phyloP scores from a whole-genome alignment of 2,797 vertebrate species.

The Dromococcyx pavoninus region DNA sequence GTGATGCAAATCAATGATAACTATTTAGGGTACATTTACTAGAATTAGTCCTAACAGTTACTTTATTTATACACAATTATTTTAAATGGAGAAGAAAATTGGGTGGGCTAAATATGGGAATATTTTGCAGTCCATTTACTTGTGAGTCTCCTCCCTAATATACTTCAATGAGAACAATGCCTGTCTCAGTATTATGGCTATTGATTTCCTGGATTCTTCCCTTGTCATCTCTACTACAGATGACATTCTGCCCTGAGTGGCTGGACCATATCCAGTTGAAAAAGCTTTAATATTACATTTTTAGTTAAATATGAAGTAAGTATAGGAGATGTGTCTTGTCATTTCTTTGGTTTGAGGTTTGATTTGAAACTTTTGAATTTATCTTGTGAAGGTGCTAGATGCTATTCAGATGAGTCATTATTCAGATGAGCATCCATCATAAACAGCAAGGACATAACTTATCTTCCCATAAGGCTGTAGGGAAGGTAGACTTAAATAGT shows the following conservation, averaged over 20 bases:
- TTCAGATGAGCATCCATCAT: neutral
- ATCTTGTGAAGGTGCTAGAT: neutral
- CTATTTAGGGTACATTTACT: conserved; percentile 57
- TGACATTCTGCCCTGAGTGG: neutral
- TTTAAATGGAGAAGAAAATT: conserved; percentile 63
- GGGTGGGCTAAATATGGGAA: conserved; percentile 48
- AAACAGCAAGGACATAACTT: neutral
- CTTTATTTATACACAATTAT: conserved; percentile 58
- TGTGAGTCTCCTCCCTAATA: neutral
- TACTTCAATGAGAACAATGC: neutral
- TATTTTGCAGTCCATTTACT: conserved; percentile 57
- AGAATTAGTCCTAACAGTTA: conserved; percentile 50
- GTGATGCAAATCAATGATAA: conserved; percentile 45
- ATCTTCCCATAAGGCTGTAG: neutral
- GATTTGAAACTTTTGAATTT: neutral
- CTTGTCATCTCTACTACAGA: neutral
- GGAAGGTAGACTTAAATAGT: neutral
- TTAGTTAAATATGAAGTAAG: neutral
- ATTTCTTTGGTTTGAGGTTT: neutral
- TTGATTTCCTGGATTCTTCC: conserved; percentile 22
- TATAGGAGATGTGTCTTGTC: neutral
- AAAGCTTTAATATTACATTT: neutral
- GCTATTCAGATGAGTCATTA: neutral
- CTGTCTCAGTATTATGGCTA: conserved; percentile 2
- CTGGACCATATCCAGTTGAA: neutral